Percentiles rank a stretch among this genome's conserved stretches.
These are phyloP conservation scores for Tetraneura akinire DNA, from an alignment of 1,140 invertebrate genomes.

Conservation along the genomic window DNA sequence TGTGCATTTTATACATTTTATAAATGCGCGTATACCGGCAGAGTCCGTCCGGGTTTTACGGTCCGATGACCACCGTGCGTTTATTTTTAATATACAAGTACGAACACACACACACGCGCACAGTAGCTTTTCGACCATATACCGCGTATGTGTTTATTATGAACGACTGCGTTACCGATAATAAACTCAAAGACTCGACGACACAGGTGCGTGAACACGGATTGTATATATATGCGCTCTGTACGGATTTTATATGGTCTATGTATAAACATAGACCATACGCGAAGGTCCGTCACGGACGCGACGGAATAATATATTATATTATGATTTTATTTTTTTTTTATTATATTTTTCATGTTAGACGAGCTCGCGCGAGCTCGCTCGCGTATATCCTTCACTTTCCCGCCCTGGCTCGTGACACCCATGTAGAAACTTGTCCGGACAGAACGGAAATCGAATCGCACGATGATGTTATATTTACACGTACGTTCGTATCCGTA, in stretches of 20 bases:
- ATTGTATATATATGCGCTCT: background rate
- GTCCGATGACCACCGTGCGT: background rate
- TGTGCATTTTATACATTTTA: background rate
- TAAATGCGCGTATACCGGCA: background rate
- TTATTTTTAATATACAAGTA: background rate
- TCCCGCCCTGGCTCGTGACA: background rate
- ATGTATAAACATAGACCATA: too few species aligned
- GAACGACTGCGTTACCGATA: too few species aligned
- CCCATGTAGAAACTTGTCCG: too few species aligned
- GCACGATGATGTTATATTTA: too few species aligned
- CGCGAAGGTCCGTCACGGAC: background rate
- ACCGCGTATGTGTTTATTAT: background rate
- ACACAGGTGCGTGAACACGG: slow-evolving; percentile 35
- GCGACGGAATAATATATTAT: slow-evolving; percentile 5
- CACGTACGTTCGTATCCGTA: too few species aligned
- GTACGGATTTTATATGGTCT: too few species aligned
- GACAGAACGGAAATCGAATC: background rate
- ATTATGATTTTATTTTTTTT: slow-evolving; percentile 11
- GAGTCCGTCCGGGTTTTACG: slow-evolving; percentile 39
- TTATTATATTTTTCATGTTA: background rate
- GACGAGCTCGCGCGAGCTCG: background rate
- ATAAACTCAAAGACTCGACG: background rate
- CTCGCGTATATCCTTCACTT: too few species aligned
- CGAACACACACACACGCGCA: too few species aligned
- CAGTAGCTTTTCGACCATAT: slow-evolving; percentile 17